A percentile compares a stretch with the other conserved stretches of the same genome.
These are phyloP conservation scores for Diphyllodes magnificus DNA, from an alignment of 2,113 vertebrate species.

Conservation along the genomic window DNA sequence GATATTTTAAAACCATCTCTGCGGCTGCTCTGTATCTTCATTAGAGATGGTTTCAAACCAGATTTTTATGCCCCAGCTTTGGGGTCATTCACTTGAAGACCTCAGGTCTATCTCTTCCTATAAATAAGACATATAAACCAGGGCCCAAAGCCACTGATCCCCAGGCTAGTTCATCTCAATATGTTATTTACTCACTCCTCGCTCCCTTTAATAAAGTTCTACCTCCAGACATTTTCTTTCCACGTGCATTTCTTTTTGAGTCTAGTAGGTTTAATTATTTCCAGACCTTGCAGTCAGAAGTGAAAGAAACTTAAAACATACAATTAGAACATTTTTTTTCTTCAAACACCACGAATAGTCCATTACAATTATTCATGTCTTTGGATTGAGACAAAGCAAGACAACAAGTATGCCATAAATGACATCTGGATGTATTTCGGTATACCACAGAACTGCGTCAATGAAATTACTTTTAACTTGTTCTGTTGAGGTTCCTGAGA, in stretches of 20 bases:
- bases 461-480: not conserved
- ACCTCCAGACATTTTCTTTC: not conserved
- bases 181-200: not conserved
- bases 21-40: not conserved
- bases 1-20: not conserved
- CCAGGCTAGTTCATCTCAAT: not conserved
- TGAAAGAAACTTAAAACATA: conserved; percentile 14
- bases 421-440: conserved; percentile 26
- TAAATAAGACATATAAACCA: not conserved
- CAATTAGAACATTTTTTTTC: not conserved
- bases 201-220: not conserved
- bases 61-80: not conserved
- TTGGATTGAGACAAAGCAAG: conserved; percentile 17
- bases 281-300: conserved; percentile 4
- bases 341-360: conserved; percentile 5
- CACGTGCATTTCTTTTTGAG: not conserved
- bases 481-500: not conserved
- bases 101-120: not conserved
- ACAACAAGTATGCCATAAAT: conserved; percentile 20
- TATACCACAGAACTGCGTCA: conserved; percentile 17
- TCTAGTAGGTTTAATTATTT: conserved; percentile 17
- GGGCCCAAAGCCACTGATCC: not conserved
- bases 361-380: conserved; percentile 27
- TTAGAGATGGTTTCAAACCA: not conserved
- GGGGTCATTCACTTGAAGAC: not conserved